Base-by-base conservation (phyloP, 2,888 invertebrate genomes). In the Sphaerophoria rueppellii region DNA sequence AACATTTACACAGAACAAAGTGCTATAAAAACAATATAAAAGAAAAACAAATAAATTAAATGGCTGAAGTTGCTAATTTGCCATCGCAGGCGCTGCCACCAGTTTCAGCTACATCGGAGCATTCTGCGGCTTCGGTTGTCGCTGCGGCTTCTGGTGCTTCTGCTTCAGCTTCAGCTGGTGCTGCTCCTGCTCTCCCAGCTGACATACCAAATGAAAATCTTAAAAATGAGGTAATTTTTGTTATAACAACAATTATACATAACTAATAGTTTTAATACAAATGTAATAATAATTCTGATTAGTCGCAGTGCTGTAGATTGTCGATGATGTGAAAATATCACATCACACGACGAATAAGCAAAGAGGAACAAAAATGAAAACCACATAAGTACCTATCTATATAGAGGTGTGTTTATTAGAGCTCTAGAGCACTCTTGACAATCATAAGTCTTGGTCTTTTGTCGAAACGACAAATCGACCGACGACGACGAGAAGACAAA, bases 51-150 rank as follows among this genome's bases (percentile, higher is more conserved):
- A 63, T 32, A 48, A 55, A 71, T 75, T 77, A 87, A 88, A 91
- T 91, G 91, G 91, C 91, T 87, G 91, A 91, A 88, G 90, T 91
- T 87, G 91, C 91, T 88, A 91, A 91, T 87, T 78, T 88, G 69
- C 86, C 88, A 54, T 32, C 67, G 24, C 74, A 87, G 71, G 83
- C 81, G 54, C 65, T 50, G 54, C 76, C 87, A 24, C 24, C 24
- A 24, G 24, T 24, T 24, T 24, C 24, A 78, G 87, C 87, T 65
- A 70, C 87, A 70, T 50, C 65, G 16, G 87, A 87, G 65, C 87
- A 86, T 37, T 79, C 88, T 58, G 72, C 87, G 83, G 86, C 75
- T 58, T 61, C 74, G 80, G 87, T 88, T 74, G 87, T 87, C 63
- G 78, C 87, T 83, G 86, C 88, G 63, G 77, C 87, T 82, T 86